Evolutionary conservation across 2,113 vertebrate species (phyloP).

Genomic region (Alligator mississippiensis): DNA sequence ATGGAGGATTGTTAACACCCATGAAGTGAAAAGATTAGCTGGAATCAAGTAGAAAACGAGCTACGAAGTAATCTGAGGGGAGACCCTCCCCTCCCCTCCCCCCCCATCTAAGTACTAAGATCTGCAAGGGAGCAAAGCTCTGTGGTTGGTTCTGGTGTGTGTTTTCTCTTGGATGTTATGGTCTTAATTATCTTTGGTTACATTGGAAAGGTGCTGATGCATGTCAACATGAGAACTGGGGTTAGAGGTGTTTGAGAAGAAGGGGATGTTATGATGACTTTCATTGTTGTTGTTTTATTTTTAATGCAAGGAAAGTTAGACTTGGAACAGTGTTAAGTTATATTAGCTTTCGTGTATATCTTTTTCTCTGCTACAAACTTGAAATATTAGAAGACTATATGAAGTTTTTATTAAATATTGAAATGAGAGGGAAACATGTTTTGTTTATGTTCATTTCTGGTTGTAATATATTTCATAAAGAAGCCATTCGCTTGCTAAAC

Average conservation of each 20-base stretch:
- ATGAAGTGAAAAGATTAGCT: too few species aligned
- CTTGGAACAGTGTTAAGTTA: conserved; percentile 5
- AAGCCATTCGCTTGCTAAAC: not conserved
- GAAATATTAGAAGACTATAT: not conserved
- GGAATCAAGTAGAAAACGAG: too few species aligned
- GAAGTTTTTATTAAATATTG: conserved; percentile 16
- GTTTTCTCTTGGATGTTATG: rapidly evolving
- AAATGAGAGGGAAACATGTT: conserved; percentile 29
- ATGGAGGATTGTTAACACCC: too few species aligned
- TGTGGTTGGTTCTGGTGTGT: rapidly evolving
- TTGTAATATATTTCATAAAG: conserved; percentile 11
- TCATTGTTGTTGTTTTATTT: not conserved
- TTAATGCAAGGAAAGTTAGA: not conserved
- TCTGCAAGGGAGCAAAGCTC: not conserved
- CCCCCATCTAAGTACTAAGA: too few species aligned
- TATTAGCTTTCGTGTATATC: not conserved
- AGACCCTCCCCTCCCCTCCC: too few species aligned
- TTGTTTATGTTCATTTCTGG: not conserved
- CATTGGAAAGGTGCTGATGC: not conserved
- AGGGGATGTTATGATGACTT: rapidly evolving
- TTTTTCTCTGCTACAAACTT: not conserved
- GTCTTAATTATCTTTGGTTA: not conserved
- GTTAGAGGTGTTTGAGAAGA: not conserved
- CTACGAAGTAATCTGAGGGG: too few species aligned
- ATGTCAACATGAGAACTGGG: not conserved